A percentile compares a stretch with the other conserved stretches of the same genome.
Conservation (phyloP, 1,140 invertebrate genomes). For the Aricia agestis region DNA sequence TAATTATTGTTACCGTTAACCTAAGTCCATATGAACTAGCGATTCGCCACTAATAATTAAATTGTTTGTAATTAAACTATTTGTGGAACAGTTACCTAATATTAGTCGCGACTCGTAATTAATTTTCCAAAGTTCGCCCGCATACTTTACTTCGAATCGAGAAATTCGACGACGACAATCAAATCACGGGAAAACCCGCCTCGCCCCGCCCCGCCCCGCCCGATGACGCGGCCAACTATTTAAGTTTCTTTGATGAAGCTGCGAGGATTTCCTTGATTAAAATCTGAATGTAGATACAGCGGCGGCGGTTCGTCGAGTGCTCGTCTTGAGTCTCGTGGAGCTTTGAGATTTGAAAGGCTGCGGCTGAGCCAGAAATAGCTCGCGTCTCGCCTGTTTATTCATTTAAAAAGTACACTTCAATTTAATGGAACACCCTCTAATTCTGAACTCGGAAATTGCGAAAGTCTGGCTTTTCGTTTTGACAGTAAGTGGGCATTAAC, state of each 20-base stretch:
- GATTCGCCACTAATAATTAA: too few relatives aligned
- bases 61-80: too few relatives aligned
- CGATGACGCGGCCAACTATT: conserved; percentile 36
- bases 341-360: conserved; percentile 41
- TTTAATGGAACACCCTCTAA: not conserved
- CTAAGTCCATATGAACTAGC: too few relatives aligned
- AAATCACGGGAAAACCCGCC: conserved; percentile 24
- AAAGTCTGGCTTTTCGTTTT: not conserved
- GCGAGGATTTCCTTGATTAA: conserved; percentile 48
- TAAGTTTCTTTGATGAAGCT: conserved; percentile 48
- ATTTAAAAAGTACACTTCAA: conserved; percentile 2
- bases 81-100: not conserved
- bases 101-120: not conserved
- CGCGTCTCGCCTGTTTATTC: conserved; percentile 24
- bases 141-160: not conserved
- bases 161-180: conserved; percentile 29
- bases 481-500: too few relatives aligned
- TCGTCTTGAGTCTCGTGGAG: conserved; percentile 33
- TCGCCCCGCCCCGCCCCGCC: conserved; percentile 21
- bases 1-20: too few relatives aligned
- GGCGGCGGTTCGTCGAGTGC: conserved; percentile 31
- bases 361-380: conserved; percentile 27
- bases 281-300: conserved; percentile 39
- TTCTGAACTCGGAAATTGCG: conserved; percentile 17
- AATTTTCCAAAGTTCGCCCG: not conserved